Evolutionary conservation across 1,140 invertebrate species (phyloP), one percentile per base, ranked within the genome.

Genomic region (Belonocnema kinseyi): DNA sequence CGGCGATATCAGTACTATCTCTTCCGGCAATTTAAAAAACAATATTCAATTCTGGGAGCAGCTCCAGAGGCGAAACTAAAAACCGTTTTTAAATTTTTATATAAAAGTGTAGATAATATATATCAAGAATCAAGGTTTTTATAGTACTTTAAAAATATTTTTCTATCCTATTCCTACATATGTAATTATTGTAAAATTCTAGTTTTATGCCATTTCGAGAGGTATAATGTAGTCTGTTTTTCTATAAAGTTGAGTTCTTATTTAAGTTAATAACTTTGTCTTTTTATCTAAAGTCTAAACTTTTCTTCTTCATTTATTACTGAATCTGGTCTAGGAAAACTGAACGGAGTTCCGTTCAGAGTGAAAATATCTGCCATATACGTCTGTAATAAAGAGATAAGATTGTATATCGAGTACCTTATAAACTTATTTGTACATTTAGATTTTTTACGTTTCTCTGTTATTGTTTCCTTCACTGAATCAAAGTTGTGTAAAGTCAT

Each of bases 31-130:
- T 78, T 75, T 91, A 3, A 89, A 88, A 17, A 88, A 88, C 56
- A 90, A 90, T 66, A 90, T 90, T 53, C 79, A 88, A 78, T 91
- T 90, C 74, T 91, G 88, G 89, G 89, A 91, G 66, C 79, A 90
- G 75, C 76, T 90, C 26, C 87, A 90, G 46, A 88, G 78, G 19
- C 84, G 75, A 72, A 83, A 61, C 73, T 89, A 79, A 84, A 21
- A 70, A 70, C 58, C 58, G 40, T 46, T 46, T 46, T 46, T 46
- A 79, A 79, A 73, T 71, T 72, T 12, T 73, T 54, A 73, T 73
- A 79, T 75, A 82, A 79, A 81, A 16, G 61, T 26, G 7, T 46
- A 21, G 21, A 33, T 13, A 70, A 26, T 73, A 73, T 73, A 73
- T 33, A 8, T 53, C 26, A 58, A 56, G 14, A 26, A 21, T 56